Evolutionary conservation across 2,113 vertebrate species (phyloP), one percentile per base, ranked within the genome.

Genomic region (Lophotis ruficrista): DNA sequence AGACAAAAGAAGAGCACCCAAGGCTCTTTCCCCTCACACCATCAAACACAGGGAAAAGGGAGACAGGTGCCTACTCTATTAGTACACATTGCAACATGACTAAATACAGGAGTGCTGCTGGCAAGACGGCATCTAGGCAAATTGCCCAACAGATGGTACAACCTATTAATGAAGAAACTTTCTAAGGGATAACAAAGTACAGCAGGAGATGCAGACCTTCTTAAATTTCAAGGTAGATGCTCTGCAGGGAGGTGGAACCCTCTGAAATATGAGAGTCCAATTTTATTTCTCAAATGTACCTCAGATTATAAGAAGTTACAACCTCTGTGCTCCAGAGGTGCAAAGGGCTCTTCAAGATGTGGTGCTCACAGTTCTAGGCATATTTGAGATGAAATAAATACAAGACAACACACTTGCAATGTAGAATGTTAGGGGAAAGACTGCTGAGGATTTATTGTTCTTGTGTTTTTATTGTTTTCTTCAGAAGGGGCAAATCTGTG

Each of bases 81-180:
- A 89, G 68, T 57, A 31, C 33, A 83, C 37, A 79, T 77, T 93
- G 37, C n/a, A 83, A 81, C 60, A 82, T 45, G 47, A 79, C 64
- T 91, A 84, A 95, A 83, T 58, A 83, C 82, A 62, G 58, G 85
- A 93, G 47, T 4, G 7, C 77, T 95, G 69, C 64, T 90, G 89
- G 85, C 89, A 91, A 85, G 78, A 93, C 45, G 77, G 68, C 43
- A 91, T 77, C 69, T 35, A 75, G 79, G 81, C 91, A 96, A 97
- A 92, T 89, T 92, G 56, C 75, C 89, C 81, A 95, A 93, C 93
- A 97, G 95, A 96, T 97, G 94, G 94, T 84, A 43, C 80, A 97
- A 89, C 47, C 31, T 62, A 87, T 84, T 94, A 90, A 41, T 37
- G 57, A 81, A 82, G 84, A 92, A 96, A 93, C 54, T 77, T 96